Percentiles rank a stretch among this genome's conserved stretches.
Evolutionary conservation across 2,797 vertebrate genomes (phyloP).

Genomic region (Gouania willdenowi): DNA sequence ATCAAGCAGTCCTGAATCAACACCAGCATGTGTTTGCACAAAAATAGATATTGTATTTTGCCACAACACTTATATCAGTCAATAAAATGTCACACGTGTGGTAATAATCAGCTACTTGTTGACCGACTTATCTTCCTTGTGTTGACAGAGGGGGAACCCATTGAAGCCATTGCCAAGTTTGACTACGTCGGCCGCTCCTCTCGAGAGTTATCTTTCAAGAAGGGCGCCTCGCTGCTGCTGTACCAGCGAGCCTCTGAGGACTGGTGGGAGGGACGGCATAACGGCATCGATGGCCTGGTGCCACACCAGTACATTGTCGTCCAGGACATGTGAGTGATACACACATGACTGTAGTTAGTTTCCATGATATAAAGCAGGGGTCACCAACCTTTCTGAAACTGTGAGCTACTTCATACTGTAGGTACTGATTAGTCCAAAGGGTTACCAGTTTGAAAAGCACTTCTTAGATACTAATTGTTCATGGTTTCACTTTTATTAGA

Average conservation of each 20-base stretch:
- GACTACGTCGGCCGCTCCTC: conserved; percentile 94
- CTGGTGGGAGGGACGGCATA: conserved; percentile 99
- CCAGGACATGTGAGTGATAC: conserved; percentile 93
- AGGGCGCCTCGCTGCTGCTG: conserved; percentile 94
- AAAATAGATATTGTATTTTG: too few species aligned
- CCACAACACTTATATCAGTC: background rate
- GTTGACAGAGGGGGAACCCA: conserved; percentile 89
- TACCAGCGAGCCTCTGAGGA: conserved; percentile 96
- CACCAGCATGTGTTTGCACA: background rate
- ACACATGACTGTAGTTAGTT: too few species aligned
- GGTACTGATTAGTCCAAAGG: too few species aligned
- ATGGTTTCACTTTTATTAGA: too few species aligned
- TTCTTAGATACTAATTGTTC: too few species aligned
- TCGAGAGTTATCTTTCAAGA: conserved; percentile 96
- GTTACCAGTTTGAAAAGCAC: too few species aligned
- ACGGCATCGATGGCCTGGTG: conserved; percentile 93
- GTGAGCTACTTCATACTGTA: too few species aligned
- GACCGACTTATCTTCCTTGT: conserved; percentile 32
- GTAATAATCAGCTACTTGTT: conserved; percentile 1
- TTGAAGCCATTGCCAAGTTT: conserved; percentile 98
- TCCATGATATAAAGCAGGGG: too few species aligned
- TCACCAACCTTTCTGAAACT: too few species aligned
- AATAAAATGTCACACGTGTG: conserved; percentile 1
- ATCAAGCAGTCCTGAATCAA: background rate
- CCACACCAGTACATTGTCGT: conserved; percentile 99